These are phyloP conservation scores for Nymphalis c-album DNA, from an alignment of 2,888 invertebrate species.

Conservation along the genomic window DNA sequence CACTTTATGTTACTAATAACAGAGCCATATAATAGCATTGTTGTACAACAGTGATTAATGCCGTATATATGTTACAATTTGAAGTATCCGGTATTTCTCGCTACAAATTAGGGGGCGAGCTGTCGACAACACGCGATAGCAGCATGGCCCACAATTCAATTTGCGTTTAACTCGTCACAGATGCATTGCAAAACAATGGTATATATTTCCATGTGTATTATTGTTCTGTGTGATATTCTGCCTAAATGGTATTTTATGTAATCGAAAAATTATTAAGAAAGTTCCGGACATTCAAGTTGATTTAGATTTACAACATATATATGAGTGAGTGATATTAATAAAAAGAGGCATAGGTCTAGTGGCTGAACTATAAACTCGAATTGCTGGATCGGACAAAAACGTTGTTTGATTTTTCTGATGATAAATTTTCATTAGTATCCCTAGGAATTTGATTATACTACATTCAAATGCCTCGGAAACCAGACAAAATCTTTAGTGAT, in stretches of 20 bases:
- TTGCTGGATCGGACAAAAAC: too few relatives aligned
- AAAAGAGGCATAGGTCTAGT: too few relatives aligned
- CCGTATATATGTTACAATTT: slow-evolving; percentile 27
- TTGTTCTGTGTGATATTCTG: slow-evolving; percentile 1
- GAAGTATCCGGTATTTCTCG: slow-evolving; percentile 34
- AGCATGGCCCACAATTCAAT: slow-evolving; percentile 35
- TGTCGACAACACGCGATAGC: slow-evolving; percentile 38
- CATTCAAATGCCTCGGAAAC: too few relatives aligned
- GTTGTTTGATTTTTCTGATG: too few relatives aligned
- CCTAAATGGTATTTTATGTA: background rate
- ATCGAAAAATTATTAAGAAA: background rate
- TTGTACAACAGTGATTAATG: background rate
- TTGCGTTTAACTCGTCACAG: slow-evolving; percentile 27
- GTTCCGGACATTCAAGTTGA: background rate
- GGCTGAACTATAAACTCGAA: too few relatives aligned
- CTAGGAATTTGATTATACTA: too few relatives aligned
- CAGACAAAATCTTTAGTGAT: too few relatives aligned
- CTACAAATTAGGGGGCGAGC: slow-evolving; percentile 39
- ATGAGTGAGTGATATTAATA: too few relatives aligned
- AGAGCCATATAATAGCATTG: slow-evolving; percentile 3
- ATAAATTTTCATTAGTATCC: too few relatives aligned
- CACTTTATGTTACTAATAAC: slow-evolving; percentile 3
- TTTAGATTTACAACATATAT: background rate
- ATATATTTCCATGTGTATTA: background rate
- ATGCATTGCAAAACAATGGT: background rate